Evolutionary conservation across 2,113 vertebrate species (phyloP), one percentile per base, ranked within the genome.

Genomic region (Pedionomus torquatus): DNA sequence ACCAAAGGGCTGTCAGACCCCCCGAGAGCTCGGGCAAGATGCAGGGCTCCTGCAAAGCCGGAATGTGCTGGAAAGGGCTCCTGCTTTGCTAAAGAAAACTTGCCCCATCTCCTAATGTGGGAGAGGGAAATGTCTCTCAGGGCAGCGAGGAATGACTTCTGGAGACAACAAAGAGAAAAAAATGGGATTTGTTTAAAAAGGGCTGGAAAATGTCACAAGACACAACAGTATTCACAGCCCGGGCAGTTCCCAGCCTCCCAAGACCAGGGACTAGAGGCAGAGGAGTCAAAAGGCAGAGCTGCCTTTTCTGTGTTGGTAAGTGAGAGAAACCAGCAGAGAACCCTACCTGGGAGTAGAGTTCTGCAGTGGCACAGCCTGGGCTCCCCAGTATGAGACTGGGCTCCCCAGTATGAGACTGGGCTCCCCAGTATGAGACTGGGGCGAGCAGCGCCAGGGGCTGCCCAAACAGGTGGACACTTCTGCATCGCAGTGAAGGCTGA

Each of bases 401-500:
- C n/a, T n/a, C n/a, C n/a, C 4, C 3, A 1, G 2, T 6, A 10
- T 5, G 37, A 19, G 33, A 60, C 31, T 64, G 48, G 52, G 90
- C n/a, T n/a, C n/a, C n/a, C 4, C 3, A 1, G 2, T 6, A 10
- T 5, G 37, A 19, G 33, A 60, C 31, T 64, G 48, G 52, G 90
- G 25, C 20, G 71, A 82, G 80, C 61, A 65, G 74, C 2, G 0
- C 17, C 39, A 74, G 48, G 49, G 90, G 66, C 44, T 83, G 58
- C 48, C 91, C 48, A 17, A 75, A 14, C 33, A 11, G 0, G 0
- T 2, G 25, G 10, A 10, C 54, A n/a, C 46, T 77, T n/a, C 31
- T 87, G 54, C 77, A 24, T 18, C 48, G 35, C 30, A 4, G 15
- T 1, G 23, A 20, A 44, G 60, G 1, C 43, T 78, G 86, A 12